Evolutionary conservation across 2,888 invertebrate species (phyloP).

Genomic region (Acronicta aceris): DNA sequence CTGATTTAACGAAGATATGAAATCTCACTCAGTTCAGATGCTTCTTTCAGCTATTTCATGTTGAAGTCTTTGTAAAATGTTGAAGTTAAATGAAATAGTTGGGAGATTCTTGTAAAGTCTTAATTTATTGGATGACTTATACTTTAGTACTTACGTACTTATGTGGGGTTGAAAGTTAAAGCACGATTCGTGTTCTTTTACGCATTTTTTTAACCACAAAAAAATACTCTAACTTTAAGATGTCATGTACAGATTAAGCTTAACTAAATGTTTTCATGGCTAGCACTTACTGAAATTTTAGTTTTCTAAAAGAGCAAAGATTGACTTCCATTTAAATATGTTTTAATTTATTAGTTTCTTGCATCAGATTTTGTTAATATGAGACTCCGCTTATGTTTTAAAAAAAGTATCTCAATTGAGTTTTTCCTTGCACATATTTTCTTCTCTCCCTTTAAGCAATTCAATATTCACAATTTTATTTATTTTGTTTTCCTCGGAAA

Average conservation of each 20-base stretch:
- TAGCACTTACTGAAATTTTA: too few relatives aligned
- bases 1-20: constrained; percentile 53
- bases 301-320: too few relatives aligned
- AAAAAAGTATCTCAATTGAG: too few relatives aligned
- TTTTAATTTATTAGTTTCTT: too few relatives aligned
- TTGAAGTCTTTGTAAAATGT: constrained; percentile 23
- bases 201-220: too few relatives aligned
- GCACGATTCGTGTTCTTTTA: neutral
- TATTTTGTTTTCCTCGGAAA: constrained; percentile 28
- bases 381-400: too few relatives aligned
- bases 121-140: constrained; percentile 13
- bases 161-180: neutral
- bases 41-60: constrained; percentile 35
- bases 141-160: neutral
- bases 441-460: constrained; percentile 18
- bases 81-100: constrained; percentile 23
- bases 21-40: constrained; percentile 45
- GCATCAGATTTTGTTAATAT: too few relatives aligned
- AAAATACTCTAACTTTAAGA: neutral
- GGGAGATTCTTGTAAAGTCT: constrained; percentile 3
- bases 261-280: neutral
- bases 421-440: neutral
- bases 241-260: neutral
- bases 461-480: constrained; percentile 42
- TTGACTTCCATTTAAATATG: too few relatives aligned